These are phyloP conservation scores for Asobara japonica DNA, from an alignment of 1,140 invertebrate genomes.

Conservation along the genomic window DNA sequence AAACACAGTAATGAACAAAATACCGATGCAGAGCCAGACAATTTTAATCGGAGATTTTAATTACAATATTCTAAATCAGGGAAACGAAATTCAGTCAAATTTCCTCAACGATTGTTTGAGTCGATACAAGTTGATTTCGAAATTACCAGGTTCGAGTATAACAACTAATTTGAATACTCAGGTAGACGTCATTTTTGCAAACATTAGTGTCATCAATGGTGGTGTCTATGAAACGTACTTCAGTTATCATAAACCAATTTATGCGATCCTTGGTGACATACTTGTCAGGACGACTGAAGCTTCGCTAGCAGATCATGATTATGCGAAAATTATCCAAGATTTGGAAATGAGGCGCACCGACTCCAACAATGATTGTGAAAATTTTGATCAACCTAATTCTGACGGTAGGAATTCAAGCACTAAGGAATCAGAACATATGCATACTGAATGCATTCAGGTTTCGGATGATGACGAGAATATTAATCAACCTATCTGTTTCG, in stretches of 20 bases:
- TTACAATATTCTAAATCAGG: not conserved
- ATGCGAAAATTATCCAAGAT: too few species aligned
- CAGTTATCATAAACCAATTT: slow-evolving; percentile 11
- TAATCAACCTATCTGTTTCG: too few species aligned
- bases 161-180: slow-evolving; percentile 14
- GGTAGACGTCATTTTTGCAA: slow-evolving; percentile 8
- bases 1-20: too few species aligned
- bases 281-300: not conserved
- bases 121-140: not conserved
- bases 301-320: too few species aligned
- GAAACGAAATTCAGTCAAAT: not conserved
- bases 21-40: not conserved
- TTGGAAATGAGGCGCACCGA: too few species aligned
- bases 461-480: too few species aligned
- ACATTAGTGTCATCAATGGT: not conserved
- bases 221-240: slow-evolving; percentile 9
- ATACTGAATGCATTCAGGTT: too few species aligned
- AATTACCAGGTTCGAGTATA: not conserved
- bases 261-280: not conserved
- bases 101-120: not conserved
- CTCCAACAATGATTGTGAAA: too few species aligned
- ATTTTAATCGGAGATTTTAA: not conserved
- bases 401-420: too few species aligned
- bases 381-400: too few species aligned
- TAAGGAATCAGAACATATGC: too few species aligned